phyloP scores from a whole-genome alignment of 2,797 vertebrate genomes.

The Masticophis lateralis region DNA sequence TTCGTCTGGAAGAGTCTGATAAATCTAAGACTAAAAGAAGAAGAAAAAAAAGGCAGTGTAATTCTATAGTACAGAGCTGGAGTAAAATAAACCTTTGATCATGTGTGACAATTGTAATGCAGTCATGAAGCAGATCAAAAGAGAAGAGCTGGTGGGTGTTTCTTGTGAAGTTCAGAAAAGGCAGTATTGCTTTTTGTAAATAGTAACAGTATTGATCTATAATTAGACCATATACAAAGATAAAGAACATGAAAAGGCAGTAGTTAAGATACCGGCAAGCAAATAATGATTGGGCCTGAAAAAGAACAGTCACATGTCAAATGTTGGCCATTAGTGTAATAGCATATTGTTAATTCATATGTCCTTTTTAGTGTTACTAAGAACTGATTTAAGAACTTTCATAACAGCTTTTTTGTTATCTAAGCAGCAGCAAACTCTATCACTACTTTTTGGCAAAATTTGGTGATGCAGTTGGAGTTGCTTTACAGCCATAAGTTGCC shows the following conservation, averaged over 20 bases:
- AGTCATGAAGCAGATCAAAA: constrained; percentile 46
- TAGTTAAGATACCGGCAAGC: background rate
- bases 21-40: background rate
- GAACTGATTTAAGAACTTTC: background rate
- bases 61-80: background rate
- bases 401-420: background rate
- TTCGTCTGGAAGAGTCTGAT: background rate
- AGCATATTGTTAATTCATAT: background rate
- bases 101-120: background rate
- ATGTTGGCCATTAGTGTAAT: background rate
- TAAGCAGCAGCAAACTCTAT: background rate
- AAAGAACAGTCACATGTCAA: background rate
- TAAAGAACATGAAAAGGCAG: background rate
- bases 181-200: background rate
- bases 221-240: background rate
- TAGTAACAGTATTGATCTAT: background rate
- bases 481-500: background rate
- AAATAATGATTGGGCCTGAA: background rate
- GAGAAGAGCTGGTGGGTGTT: background rate
- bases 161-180: background rate
- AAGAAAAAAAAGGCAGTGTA: background rate
- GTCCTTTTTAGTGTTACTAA: background rate
- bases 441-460: background rate
- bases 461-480: background rate
- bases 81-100: background rate